Conservation (phyloP, 2,797 vertebrate genomes). For the Micropoecilia bifurca region DNA sequence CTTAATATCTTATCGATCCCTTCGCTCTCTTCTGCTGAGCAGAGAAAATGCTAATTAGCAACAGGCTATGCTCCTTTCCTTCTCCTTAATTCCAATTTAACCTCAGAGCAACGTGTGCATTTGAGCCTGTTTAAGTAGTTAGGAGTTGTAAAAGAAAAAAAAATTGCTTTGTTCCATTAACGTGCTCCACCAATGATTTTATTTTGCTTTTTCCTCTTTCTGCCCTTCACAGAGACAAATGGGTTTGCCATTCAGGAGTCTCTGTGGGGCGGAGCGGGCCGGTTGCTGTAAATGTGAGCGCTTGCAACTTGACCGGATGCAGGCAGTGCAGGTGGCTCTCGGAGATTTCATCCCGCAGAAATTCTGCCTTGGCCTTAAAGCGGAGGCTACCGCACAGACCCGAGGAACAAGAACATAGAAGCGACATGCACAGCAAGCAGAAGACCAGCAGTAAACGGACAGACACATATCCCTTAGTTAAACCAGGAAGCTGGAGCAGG, state of each 20-base stretch:
- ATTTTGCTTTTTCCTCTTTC: slow-evolving; percentile 71
- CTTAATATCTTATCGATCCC: slow-evolving; percentile 91
- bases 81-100: slow-evolving; percentile 88
- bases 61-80: slow-evolving; percentile 77
- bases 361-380: slow-evolving; percentile 78
- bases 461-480: slow-evolving; percentile 48
- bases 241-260: slow-evolving; percentile 84
- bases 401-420: slow-evolving; percentile 30
- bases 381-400: slow-evolving; percentile 58
- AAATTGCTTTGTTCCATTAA: slow-evolving; percentile 60
- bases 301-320: slow-evolving; percentile 68
- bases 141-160: slow-evolving; percentile 82
- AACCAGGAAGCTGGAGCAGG: slow-evolving; percentile 64
- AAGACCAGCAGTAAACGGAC: slow-evolving; percentile 21
- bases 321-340: slow-evolving; percentile 73
- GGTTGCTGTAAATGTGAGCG: slow-evolving; percentile 83
- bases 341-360: slow-evolving; percentile 83
- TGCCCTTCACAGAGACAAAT: slow-evolving; percentile 86
- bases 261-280: slow-evolving; percentile 69
- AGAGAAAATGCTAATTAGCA: slow-evolving; percentile 91
- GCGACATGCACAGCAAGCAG: slow-evolving; percentile 6
- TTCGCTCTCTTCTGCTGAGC: slow-evolving; percentile 86
- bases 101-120: slow-evolving; percentile 74
- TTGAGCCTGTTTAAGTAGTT: slow-evolving; percentile 61
- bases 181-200: slow-evolving; percentile 74